Base-by-base conservation (phyloP, 2,888 invertebrate genomes). In the Clistopyga incitator region DNA sequence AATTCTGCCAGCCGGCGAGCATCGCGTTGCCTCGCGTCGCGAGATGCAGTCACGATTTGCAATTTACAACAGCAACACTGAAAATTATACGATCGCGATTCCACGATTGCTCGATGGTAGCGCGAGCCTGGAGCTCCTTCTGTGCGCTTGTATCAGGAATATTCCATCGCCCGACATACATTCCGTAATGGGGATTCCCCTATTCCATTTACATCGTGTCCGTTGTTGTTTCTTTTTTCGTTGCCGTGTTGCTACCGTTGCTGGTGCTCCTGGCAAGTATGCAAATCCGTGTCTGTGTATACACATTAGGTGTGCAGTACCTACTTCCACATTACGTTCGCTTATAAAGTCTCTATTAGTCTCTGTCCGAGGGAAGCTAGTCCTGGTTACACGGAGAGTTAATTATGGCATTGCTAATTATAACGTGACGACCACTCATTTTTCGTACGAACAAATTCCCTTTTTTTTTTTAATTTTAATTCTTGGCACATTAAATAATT, bases 1-100 rank as follows among this genome's bases (percentile, higher is more conserved):
- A 84, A 84, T 75, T 84, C 70, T 74, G 70, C 70, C 70, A 64
- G 42, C 68, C 64, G 42, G 59, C 75, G 47, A 20, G 74, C 74
- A 38, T 70, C 34, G 59, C 71, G 45, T 34, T 50, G 20, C 54
- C 38, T 38, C 54, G 38, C 75, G 13, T 23, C 25, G 70, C 71
- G 75, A 75, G 81, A 71, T 78, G 23, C 52, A 81, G 84, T 84
- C 81, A 81, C 84, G 84, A 84, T 84, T 59, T 74, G 84, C 75
- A 84, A 84, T 84, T 84, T 84, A 84, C 84, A 84, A 84, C 84
- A 81, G 84, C 84, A 81, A 84, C 84, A 75, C 78, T 78, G 78
- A 75, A 84, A 84, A 84, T 84, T 84, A 84, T 84, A 81, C 84
- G 78, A 84, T 84, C 81, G 81, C 84, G 84, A 84, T 84, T 81